These are phyloP conservation scores for Cheilosia scutellata DNA, from an alignment of 2,888 invertebrate species.

Conservation along the genomic window DNA sequence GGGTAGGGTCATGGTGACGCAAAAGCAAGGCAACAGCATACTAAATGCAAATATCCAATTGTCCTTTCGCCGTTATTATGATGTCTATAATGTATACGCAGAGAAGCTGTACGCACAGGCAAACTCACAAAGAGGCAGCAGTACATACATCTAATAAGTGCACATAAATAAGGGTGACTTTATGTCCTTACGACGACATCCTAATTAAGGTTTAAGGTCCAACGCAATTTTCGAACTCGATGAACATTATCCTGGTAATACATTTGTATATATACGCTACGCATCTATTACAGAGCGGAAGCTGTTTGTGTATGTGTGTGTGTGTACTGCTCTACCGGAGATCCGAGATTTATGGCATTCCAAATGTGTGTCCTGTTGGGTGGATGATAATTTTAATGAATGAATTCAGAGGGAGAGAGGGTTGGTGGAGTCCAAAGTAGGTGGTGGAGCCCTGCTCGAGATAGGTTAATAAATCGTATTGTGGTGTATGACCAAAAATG, in stretches of 20 bases:
- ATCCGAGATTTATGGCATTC: conserved; percentile 74
- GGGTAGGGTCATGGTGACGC: neutral
- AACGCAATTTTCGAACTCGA: conserved; percentile 75
- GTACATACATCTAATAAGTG: conserved; percentile 68
- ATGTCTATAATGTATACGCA: conserved; percentile 54
- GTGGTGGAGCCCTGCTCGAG: conserved; percentile 38
- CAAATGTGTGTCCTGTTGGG: conserved; percentile 75
- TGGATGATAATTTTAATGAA: conserved; percentile 76
- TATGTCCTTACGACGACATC: conserved; percentile 75
- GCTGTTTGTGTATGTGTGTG: neutral
- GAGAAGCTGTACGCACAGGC: neutral
- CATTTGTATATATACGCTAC: neutral
- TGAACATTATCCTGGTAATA: conserved; percentile 68
- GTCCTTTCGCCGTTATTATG: conserved; percentile 67
- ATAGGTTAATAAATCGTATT: conserved; percentile 74
- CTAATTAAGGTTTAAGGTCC: conserved; percentile 76
- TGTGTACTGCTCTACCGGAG: conserved; percentile 55
- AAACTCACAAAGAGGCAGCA: conserved; percentile 19
- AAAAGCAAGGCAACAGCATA: conserved; percentile 22
- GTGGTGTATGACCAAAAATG: conserved; percentile 76
- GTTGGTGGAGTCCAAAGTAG: neutral
- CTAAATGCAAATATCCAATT: conserved; percentile 74
- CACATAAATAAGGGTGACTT: conserved; percentile 75
- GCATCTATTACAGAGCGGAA: neutral
- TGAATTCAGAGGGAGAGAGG: conserved; percentile 39